phyloP scores from a whole-genome alignment of 2,888 invertebrate species.

The Leptinotarsa peninsularis region DNA sequence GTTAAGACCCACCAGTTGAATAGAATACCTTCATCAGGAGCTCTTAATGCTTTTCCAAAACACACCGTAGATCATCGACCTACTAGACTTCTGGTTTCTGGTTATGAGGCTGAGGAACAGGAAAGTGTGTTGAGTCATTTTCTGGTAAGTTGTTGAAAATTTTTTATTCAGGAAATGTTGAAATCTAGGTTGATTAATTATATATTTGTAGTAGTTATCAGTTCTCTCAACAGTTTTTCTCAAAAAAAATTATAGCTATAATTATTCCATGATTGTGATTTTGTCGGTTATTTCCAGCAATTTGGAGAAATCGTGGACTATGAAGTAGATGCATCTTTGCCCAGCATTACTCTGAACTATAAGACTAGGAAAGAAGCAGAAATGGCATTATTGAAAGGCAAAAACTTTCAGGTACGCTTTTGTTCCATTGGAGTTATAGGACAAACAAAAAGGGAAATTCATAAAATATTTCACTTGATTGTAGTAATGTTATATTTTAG shows the following conservation, averaged over 20 bases:
- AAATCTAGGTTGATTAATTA: too few species aligned
- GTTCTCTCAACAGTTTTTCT: too few species aligned
- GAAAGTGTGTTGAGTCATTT: constrained; percentile 86
- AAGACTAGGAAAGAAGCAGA: constrained; percentile 84
- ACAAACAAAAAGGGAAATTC: background rate
- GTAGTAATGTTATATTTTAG: too few species aligned
- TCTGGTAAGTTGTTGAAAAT: constrained; percentile 72
- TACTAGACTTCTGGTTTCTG: constrained; percentile 86
- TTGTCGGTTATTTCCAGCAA: constrained; percentile 71
- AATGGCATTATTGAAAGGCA: constrained; percentile 80
- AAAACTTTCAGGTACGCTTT: constrained; percentile 76
- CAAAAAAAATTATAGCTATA: too few species aligned
- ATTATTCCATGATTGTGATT: background rate
- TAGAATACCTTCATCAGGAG: constrained; percentile 41
- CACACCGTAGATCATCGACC: constrained; percentile 86
- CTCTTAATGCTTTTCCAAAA: constrained; percentile 61
- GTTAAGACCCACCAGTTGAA: constrained; percentile 49
- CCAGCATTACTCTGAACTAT: constrained; percentile 82
- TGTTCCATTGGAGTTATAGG: background rate
- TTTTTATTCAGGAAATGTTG: too few species aligned
- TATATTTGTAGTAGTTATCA: too few species aligned
- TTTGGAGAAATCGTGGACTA: constrained; percentile 90
- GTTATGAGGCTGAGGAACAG: constrained; percentile 87
- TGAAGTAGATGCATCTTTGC: constrained; percentile 78
- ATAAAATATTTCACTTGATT: too few species aligned